These are phyloP conservation scores for Antennarius maculatus DNA, from an alignment of 2,797 vertebrate genomes.

Conservation along the genomic window DNA sequence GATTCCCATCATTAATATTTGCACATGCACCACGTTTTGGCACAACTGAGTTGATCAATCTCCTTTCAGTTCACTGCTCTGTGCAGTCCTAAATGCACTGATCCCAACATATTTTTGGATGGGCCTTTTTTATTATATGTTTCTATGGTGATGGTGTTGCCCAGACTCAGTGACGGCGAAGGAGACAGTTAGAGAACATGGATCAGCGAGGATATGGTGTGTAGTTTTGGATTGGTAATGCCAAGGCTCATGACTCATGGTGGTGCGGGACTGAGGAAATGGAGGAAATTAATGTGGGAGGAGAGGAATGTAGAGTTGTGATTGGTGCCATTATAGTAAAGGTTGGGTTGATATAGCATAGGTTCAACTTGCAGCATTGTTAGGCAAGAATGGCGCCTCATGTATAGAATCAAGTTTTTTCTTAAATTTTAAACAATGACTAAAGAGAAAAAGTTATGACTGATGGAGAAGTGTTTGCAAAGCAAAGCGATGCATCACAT, in stretches of 20 bases:
- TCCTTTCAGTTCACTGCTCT: neutral
- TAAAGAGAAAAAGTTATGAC: conserved; percentile 1
- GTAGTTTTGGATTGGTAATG: conserved; percentile 29
- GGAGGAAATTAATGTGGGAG: conserved; percentile 53
- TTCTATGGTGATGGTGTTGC: conserved; percentile 68
- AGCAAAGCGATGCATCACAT: neutral
- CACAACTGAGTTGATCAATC: conserved; percentile 12
- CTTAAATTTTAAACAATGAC: conserved; percentile 5
- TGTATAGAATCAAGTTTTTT: neutral
- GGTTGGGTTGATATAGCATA: conserved; percentile 4
- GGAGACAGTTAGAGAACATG: conserved; percentile 24
- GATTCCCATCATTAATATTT: too few species aligned
- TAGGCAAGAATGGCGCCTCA: neutral
- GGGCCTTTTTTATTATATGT: conserved; percentile 53
- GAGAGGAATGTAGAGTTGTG: conserved; percentile 45
- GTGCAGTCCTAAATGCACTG: neutral
- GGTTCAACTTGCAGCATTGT: conserved; percentile 3
- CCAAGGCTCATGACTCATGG: conserved; percentile 70
- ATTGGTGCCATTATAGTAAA: conserved; percentile 60
- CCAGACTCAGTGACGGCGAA: conserved; percentile 40
- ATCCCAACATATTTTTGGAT: conserved; percentile 26
- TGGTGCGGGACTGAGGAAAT: conserved; percentile 31
- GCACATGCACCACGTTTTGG: neutral
- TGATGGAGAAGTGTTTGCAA: conserved; percentile 9
- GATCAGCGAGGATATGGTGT: conserved; percentile 39